Evolutionary conservation across 1,140 invertebrate species (phyloP).

Genomic region (Zaprionus ornatus): DNA sequence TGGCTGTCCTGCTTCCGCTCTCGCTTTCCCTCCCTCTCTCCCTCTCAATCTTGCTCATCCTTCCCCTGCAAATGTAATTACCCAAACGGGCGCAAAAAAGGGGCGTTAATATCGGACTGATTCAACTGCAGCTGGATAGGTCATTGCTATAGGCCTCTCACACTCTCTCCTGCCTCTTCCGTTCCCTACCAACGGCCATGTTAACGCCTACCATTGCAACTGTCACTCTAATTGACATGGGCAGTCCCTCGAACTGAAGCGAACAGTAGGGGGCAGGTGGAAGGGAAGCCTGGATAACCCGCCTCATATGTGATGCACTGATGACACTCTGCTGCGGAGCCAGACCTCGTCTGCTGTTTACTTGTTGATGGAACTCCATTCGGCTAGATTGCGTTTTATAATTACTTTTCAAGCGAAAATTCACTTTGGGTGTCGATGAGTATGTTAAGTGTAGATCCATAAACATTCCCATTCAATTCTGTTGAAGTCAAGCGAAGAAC

Average conservation of each 20-base stretch:
- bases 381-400: conserved; percentile 42
- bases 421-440: background rate
- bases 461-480: background rate
- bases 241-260: conserved; percentile 1
- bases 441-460: background rate
- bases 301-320: conserved; percentile 5
- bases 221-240: conserved; percentile 71
- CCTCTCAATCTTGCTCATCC: background rate
- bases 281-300: background rate
- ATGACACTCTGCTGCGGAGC: background rate
- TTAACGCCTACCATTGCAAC: conserved; percentile 46
- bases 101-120: conserved; percentile 33
- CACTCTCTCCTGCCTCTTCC: conserved; percentile 3
- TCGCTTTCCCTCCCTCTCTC: background rate
- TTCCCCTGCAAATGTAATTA: conserved; percentile 64
- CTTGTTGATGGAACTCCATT: conserved; percentile 41
- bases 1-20: background rate
- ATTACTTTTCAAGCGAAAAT: conserved; percentile 43
- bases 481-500: background rate
- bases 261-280: background rate
- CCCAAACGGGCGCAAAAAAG: conserved; percentile 53
- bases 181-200: conserved; percentile 12
- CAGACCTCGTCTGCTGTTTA: background rate
- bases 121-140: conserved; percentile 12
- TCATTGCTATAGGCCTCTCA: conserved; percentile 36